Evolutionary conservation across 2,113 vertebrate species (phyloP), one percentile per base, ranked within the genome.

Genomic region (Lates calcarifer): DNA sequence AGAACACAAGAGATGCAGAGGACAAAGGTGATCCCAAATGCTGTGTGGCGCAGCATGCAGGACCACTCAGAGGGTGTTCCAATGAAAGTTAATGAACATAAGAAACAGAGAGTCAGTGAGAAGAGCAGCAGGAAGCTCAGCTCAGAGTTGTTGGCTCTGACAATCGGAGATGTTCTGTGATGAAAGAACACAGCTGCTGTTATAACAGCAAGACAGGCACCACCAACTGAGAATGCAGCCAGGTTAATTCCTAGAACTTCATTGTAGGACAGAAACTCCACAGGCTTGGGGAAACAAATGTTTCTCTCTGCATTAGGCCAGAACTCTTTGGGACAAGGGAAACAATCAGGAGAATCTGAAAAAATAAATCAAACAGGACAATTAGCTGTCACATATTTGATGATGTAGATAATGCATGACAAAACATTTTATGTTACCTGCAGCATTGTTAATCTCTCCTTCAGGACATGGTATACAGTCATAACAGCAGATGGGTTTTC

Each of bases 111-210:
- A 62, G 86, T 74, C 64, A 92, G 64, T 5, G 89, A 91, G 62
- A 92, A 84, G 37, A 91, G 86, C 77, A 92, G 71, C 53, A 94
- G 70, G 67, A 93, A 93, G 63, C 92, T 93, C 66, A 94, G 86
- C 70, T 94, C 92, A 29, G 92, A 93, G 80, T 95, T 95, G 66
- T 94, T 94, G 74, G 93, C 94, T 41, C 67, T 90, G 20, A 94
- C 91, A 33, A 94, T 93, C 1, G 93, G 91, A 12, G 93, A 89
- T 1, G 79, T 62, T 29, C 83, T 92, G 80, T 94, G 67, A 61
- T 10, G 79, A 26, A 90, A 91, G 73, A 94, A 95, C 5, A 93
- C 75, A 12, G 84, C 65, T 3, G 85, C 75, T 29, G 87, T 86
- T 45, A 76, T 64, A 9, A 92, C 62, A 33, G 93, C 74, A 13